A percentile compares a stretch with the other conserved stretches of the same genome.
Conservation (phyloP, 2,888 invertebrate genomes). For the Cryptops parisi region DNA sequence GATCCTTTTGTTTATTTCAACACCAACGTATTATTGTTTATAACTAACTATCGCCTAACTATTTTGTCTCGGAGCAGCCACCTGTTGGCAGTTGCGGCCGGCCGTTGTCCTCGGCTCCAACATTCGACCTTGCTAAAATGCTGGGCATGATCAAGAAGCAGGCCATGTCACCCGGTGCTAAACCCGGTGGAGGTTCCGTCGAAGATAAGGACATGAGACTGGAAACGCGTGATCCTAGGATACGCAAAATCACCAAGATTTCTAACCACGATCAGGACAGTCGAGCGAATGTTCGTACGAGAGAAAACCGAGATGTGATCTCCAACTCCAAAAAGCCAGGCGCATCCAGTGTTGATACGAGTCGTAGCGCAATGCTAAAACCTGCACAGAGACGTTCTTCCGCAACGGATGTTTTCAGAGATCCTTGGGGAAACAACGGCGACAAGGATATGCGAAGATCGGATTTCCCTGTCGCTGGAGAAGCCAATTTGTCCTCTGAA, state of each 20-base stretch:
- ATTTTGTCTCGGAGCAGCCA: too few species aligned
- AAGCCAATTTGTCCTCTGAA: neutral
- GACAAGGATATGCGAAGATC: slow-evolving; percentile 9
- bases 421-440: neutral
- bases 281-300: neutral
- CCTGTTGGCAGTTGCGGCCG: too few species aligned
- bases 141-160: slow-evolving; percentile 19
- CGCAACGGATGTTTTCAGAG: neutral
- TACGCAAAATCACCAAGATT: neutral
- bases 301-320: neutral
- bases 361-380: too few species aligned
- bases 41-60: too few species aligned
- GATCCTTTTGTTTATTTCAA: too few species aligned
- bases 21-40: too few species aligned
- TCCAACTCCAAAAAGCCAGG: neutral
- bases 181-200: neutral
- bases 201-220: slow-evolving; percentile 16
- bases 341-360: neutral
- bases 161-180: neutral
- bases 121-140: slow-evolving; percentile 21
- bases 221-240: slow-evolving; percentile 20
- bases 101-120: neutral
- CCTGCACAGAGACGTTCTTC: neutral
- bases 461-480: neutral
- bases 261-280: neutral